Evolutionary conservation across 2,888 invertebrate species (phyloP).

Genomic region (Melinaea marsaeus): DNA sequence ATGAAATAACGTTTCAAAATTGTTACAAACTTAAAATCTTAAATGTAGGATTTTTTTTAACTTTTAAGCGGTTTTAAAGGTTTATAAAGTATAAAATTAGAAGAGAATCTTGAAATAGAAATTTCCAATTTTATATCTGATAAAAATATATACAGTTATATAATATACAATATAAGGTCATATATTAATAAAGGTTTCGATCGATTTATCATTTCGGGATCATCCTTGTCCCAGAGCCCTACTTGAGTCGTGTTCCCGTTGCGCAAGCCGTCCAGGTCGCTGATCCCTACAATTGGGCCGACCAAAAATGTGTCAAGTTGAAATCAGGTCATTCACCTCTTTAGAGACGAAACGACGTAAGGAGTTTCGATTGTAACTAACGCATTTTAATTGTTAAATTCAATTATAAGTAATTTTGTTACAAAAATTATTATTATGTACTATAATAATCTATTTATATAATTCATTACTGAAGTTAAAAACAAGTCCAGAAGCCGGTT

Average conservation of each 20-base stretch:
- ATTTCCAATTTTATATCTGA: too few relatives aligned
- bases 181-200: constrained; percentile 2
- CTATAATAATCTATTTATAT: constrained; percentile 26
- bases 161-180: too few relatives aligned
- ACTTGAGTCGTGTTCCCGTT: constrained; percentile 61
- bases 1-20: too few relatives aligned
- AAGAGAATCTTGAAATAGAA: too few relatives aligned
- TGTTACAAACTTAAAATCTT: too few relatives aligned
- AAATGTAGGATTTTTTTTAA: too few relatives aligned
- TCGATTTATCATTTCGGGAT: constrained; percentile 18
- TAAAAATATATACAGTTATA: too few relatives aligned
- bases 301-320: constrained; percentile 77
- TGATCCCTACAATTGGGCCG: constrained; percentile 70
- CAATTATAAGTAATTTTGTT: too few relatives aligned
- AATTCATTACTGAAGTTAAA: constrained; percentile 28
- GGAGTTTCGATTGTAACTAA: neutral
- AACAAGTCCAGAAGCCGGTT: constrained; percentile 32
- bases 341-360: constrained; percentile 42
- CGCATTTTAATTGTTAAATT: neutral
- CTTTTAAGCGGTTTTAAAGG: too few relatives aligned
- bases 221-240: constrained; percentile 43
- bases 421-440: neutral
- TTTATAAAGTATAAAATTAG: too few relatives aligned
- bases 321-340: constrained; percentile 68
- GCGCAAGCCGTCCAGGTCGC: constrained; percentile 66